A percentile compares a stretch with the other conserved stretches of the same genome.
phyloP scores from a whole-genome alignment of 2,113 vertebrate genomes.

The Seriola rivoliana region DNA sequence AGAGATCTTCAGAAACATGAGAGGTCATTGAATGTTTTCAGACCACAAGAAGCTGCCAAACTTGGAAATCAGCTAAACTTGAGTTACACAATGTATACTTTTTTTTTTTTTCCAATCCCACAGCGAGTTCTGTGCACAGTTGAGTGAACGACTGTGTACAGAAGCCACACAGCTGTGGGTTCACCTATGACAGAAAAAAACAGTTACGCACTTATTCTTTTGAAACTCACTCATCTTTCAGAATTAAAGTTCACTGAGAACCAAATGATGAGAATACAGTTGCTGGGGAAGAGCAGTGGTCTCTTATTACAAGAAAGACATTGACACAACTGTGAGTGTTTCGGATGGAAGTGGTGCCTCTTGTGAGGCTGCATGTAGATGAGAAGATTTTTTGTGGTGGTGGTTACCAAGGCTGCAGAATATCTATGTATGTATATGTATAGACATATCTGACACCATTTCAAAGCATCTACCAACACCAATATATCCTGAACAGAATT shows the following conservation, averaged over 20 bases:
- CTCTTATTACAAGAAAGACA: constrained; percentile 46
- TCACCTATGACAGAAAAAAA: not conserved
- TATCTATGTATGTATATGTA: not conserved
- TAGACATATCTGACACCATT: not conserved
- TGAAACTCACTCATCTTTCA: constrained; percentile 1
- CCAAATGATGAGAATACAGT: constrained; percentile 15
- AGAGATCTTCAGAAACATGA: not conserved
- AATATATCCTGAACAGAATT: not conserved
- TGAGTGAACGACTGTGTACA: not conserved
- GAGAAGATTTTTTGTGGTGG: constrained; percentile 25
- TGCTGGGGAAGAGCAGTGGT: constrained; percentile 16
- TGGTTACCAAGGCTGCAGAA: constrained; percentile 26
- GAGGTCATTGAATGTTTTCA: not conserved
- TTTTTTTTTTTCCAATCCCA: not conserved
- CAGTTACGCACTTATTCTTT: not conserved
- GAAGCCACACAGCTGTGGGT: not conserved
- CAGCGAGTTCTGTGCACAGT: not conserved
- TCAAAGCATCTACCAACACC: not conserved
- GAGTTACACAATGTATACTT: not conserved
- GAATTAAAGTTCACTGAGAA: constrained; percentile 17
- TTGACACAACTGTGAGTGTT: not conserved
- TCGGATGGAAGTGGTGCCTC: constrained; percentile 51
- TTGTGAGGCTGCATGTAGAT: constrained; percentile 17
- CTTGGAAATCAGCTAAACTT: not conserved
- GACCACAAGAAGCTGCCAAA: not conserved